These are phyloP conservation scores for Tachypleus tridentatus DNA, from an alignment of 1,140 invertebrate species.

Conservation along the genomic window DNA sequence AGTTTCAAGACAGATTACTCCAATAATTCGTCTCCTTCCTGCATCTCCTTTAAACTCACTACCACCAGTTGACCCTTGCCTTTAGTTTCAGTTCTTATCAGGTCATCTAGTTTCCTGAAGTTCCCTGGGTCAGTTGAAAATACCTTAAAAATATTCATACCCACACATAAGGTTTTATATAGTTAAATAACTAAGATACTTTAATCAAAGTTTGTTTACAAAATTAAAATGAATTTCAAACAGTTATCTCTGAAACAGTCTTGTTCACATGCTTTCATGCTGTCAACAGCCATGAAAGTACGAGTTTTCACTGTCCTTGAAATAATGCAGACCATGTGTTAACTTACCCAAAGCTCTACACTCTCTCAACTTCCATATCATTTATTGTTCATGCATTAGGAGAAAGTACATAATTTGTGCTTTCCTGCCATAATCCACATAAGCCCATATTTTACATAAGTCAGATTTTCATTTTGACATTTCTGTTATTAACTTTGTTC, in stretches of 20 bases:
- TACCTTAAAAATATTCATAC: constrained; percentile 39
- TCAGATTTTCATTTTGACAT: too few relatives aligned
- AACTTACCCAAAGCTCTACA: too few relatives aligned
- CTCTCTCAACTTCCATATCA: too few relatives aligned
- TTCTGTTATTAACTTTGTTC: too few relatives aligned
- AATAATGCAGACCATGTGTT: too few relatives aligned
- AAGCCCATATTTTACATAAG: too few relatives aligned
- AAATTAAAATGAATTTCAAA: constrained; percentile 4
- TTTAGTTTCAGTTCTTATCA: constrained; percentile 71
- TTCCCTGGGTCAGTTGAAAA: constrained; percentile 87
- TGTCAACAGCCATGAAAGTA: too few relatives aligned
- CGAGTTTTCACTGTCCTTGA: too few relatives aligned
- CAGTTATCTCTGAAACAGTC: neutral
- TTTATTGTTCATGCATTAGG: too few relatives aligned
- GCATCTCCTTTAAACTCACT: constrained; percentile 79
- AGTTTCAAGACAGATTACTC: constrained; percentile 1
- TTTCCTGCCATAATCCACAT: too few relatives aligned
- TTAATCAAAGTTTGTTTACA: constrained; percentile 3
- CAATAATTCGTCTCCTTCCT: constrained; percentile 64
- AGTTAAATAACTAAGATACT: constrained; percentile 4
- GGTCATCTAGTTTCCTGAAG: constrained; percentile 72
- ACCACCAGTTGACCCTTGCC: constrained; percentile 76
- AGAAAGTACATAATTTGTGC: too few relatives aligned
- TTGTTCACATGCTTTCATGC: neutral
- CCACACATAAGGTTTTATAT: neutral